phyloP scores from a whole-genome alignment of 2,113 vertebrate species.

The Heptranchias perlo region DNA sequence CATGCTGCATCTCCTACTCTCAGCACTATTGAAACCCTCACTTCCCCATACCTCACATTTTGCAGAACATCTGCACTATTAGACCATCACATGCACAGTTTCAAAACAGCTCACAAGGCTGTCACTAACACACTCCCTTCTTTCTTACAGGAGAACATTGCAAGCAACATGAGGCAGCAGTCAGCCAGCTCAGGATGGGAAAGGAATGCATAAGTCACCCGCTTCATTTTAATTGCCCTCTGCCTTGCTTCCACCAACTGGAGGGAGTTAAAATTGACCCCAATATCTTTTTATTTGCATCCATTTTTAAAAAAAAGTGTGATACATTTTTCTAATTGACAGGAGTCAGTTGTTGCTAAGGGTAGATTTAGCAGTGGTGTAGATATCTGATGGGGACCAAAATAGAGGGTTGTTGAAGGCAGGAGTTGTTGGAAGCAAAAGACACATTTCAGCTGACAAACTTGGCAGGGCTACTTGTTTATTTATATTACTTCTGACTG shows the following conservation, averaged over 20 bases:
- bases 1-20: not conserved
- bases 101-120: not conserved
- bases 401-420: not conserved
- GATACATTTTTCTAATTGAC: not conserved
- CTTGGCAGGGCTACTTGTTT: constrained; percentile 2
- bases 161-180: not conserved
- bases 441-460: not conserved
- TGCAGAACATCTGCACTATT: not conserved
- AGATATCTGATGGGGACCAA: not conserved
- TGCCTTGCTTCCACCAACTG: not conserved
- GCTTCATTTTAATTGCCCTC: not conserved
- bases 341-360: not conserved
- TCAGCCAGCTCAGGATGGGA: not conserved
- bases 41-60: not conserved
- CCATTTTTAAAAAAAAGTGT: not conserved
- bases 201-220: not conserved
- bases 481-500: not conserved
- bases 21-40: not conserved
- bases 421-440: not conserved
- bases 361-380: not conserved
- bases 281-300: not conserved
- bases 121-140: not conserved
- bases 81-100: not conserved
- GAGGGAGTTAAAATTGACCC: not conserved
- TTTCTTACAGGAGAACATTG: not conserved